Evolutionary conservation across 2,888 invertebrate genomes (phyloP).

Genomic region (Epirrhoe tristata): DNA sequence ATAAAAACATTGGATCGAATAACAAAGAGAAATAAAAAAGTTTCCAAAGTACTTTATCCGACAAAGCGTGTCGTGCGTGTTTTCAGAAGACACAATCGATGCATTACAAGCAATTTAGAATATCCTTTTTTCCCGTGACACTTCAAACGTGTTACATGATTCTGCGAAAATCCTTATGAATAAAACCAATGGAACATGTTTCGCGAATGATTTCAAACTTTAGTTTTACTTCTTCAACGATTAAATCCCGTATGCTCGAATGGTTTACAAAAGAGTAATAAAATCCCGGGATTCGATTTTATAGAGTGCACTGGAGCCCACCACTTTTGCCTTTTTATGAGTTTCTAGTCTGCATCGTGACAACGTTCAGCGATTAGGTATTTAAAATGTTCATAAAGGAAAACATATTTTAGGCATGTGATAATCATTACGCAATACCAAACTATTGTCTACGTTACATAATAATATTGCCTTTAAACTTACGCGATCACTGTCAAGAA

Average conservation of each 20-base stretch:
- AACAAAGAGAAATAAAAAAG: slow-evolving; percentile 15
- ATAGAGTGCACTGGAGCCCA: neutral
- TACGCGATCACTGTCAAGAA: too few species aligned
- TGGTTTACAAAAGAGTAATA: neutral
- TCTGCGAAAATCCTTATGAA: slow-evolving; percentile 2
- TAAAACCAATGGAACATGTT: neutral
- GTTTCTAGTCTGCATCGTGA: neutral
- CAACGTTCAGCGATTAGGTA: neutral
- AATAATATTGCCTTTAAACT: too few species aligned
- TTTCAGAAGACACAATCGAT: slow-evolving; percentile 20
- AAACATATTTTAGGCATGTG: too few species aligned
- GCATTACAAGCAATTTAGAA: slow-evolving; percentile 25
- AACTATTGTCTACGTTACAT: too few species aligned
- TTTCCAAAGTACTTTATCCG: slow-evolving; percentile 24
- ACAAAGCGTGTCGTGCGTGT: slow-evolving; percentile 17
- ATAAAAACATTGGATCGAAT: slow-evolving; percentile 16
- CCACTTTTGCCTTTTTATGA: neutral
- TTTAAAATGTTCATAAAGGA: neutral
- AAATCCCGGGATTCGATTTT: neutral
- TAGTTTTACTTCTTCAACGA: neutral
- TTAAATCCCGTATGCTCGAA: neutral
- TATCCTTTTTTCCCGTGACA: slow-evolving; percentile 10
- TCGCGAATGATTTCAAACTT: neutral
- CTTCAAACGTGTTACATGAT: slow-evolving; percentile 21
- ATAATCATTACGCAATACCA: too few species aligned